These are phyloP conservation scores for Sebastes ruberrimus DNA, from an alignment of 2,797 vertebrate species.

Conservation along the genomic window DNA sequence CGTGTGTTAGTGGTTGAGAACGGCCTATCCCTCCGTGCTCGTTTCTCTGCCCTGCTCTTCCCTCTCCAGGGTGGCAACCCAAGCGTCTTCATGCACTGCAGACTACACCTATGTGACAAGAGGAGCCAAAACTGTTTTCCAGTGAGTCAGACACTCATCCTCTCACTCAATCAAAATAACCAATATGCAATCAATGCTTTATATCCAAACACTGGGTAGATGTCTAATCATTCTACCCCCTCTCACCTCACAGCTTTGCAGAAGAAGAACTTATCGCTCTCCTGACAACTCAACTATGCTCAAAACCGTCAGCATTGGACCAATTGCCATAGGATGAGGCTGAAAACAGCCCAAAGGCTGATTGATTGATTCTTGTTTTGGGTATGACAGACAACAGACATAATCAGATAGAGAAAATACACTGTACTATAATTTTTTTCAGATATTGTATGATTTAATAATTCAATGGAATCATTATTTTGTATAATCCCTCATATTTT, in stretches of 20 bases:
- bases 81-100: constrained; percentile 73
- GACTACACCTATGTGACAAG: constrained; percentile 68
- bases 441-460: no score
- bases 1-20: constrained; percentile 64
- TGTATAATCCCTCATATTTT: no score
- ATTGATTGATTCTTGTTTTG: no score
- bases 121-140: constrained; percentile 47
- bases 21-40: constrained; percentile 57
- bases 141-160: constrained; percentile 40
- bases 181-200: not conserved
- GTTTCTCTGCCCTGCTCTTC: constrained; percentile 75
- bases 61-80: constrained; percentile 60
- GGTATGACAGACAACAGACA: no score
- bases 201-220: not conserved
- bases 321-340: not conserved
- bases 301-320: constrained; percentile 6
- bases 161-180: not conserved
- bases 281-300: not conserved
- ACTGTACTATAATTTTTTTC: no score
- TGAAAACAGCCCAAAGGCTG: no score
- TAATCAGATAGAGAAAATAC: no score
- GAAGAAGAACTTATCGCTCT: not conserved
- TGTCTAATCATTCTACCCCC: not conserved
- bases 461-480: no score
- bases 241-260: constrained; percentile 1